phyloP scores from a whole-genome alignment of 2,888 invertebrate species.

The Neoascia interrupta region DNA sequence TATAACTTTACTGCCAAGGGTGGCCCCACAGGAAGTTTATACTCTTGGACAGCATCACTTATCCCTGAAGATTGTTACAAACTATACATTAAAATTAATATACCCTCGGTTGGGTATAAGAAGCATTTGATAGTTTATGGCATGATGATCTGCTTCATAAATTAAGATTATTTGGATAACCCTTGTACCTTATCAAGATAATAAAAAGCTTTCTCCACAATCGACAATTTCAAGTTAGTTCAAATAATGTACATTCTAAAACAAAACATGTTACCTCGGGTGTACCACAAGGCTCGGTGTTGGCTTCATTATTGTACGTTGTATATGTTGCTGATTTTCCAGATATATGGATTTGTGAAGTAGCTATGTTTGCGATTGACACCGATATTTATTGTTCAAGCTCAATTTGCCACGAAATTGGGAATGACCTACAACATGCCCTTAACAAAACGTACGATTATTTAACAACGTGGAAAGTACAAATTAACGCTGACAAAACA shows the following conservation, averaged over 20 bases:
- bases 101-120: too few species aligned
- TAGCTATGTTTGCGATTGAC: constrained; percentile 13
- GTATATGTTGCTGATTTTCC: constrained; percentile 8
- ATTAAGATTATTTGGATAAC: too few species aligned
- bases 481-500: background rate
- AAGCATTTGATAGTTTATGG: too few species aligned
- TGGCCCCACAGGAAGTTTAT: too few species aligned
- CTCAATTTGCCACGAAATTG: too few species aligned
- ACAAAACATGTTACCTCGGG: background rate
- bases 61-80: too few species aligned
- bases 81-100: too few species aligned
- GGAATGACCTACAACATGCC: too few species aligned
- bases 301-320: constrained; percentile 4
- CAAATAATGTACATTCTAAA: background rate
- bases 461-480: background rate
- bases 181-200: background rate
- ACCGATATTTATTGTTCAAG: constrained; percentile 2
- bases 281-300: too few species aligned
- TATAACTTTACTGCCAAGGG: too few species aligned
- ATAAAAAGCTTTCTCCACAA: background rate
- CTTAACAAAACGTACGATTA: background rate
- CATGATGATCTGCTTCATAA: too few species aligned
- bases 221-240: background rate
- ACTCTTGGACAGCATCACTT: too few species aligned
- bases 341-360: background rate